Percentiles rank a stretch among this genome's conserved stretches.
phyloP scores from a whole-genome alignment of 2,888 invertebrate genomes.

The Strigamia maritima region DNA sequence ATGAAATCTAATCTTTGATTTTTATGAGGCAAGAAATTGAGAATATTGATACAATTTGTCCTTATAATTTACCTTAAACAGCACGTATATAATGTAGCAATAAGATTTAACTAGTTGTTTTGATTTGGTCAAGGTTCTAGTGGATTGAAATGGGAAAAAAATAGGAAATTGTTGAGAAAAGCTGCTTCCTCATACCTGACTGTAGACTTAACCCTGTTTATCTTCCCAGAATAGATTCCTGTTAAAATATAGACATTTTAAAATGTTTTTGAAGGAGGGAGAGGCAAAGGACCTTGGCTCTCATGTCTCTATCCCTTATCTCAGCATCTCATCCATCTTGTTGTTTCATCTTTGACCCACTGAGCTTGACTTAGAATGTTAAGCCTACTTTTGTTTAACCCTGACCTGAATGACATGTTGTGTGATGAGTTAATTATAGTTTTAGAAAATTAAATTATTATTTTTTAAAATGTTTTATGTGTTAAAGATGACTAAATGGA shows the following conservation, averaged over 20 bases:
- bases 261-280: background rate
- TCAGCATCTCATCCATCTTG: conserved; percentile 23
- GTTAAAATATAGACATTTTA: background rate
- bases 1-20: background rate
- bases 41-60: background rate
- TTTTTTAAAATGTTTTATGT: background rate
- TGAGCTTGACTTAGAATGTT: background rate
- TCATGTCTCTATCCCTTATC: background rate
- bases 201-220: background rate
- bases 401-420: conserved; percentile 7
- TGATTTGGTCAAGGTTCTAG: background rate
- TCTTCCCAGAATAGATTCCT: background rate
- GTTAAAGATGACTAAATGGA: background rate
- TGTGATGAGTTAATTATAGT: conserved; percentile 11
- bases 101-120: background rate
- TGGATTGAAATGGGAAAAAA: background rate
- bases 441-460: background rate
- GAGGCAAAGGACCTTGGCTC: background rate
- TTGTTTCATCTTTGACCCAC: conserved; percentile 19
- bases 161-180: background rate
- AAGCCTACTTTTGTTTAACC: conserved; percentile 7
- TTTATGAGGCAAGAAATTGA: background rate
- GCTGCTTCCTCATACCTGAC: background rate
- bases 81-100: too few species aligned
- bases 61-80: too few species aligned